These are phyloP conservation scores for Saccostrea echinata DNA, from an alignment of 1,140 invertebrate species.

Conservation along the genomic window DNA sequence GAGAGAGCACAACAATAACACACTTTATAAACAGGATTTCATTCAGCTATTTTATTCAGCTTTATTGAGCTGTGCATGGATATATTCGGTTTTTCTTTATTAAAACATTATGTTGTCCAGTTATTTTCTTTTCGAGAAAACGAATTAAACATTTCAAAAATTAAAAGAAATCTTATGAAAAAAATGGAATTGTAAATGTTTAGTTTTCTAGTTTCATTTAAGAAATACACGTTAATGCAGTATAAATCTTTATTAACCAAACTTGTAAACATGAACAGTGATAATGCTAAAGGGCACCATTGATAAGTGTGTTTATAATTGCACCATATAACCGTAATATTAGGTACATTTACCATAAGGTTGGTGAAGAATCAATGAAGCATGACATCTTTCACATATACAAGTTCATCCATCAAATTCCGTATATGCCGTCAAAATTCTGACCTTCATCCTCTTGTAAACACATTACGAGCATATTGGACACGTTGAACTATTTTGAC, in stretches of 20 bases:
- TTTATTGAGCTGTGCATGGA: not conserved
- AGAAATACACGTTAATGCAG: too few relatives aligned
- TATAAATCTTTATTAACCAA: too few relatives aligned
- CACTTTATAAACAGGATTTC: not conserved
- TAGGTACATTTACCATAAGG: not conserved
- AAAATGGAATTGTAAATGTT: too few relatives aligned
- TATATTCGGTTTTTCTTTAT: too few relatives aligned
- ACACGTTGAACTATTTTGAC: not conserved
- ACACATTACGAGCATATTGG: not conserved
- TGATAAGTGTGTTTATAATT: not conserved
- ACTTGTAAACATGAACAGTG: too few relatives aligned
- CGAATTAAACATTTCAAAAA: too few relatives aligned
- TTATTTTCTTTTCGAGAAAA: too few relatives aligned
- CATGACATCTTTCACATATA: not conserved
- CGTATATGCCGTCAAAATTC: not conserved
- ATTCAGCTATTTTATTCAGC: not conserved
- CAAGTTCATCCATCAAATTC: conserved; percentile 4
- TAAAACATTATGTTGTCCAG: too few relatives aligned
- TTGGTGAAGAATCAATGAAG: conserved; percentile 20
- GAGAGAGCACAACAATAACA: not conserved
- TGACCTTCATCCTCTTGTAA: not conserved
- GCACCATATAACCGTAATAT: not conserved
- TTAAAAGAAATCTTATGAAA: too few relatives aligned
- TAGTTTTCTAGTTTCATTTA: too few relatives aligned
- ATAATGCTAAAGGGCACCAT: not conserved